phyloP scores from a whole-genome alignment of 1,140 invertebrate genomes.

The Ladona fulva region DNA sequence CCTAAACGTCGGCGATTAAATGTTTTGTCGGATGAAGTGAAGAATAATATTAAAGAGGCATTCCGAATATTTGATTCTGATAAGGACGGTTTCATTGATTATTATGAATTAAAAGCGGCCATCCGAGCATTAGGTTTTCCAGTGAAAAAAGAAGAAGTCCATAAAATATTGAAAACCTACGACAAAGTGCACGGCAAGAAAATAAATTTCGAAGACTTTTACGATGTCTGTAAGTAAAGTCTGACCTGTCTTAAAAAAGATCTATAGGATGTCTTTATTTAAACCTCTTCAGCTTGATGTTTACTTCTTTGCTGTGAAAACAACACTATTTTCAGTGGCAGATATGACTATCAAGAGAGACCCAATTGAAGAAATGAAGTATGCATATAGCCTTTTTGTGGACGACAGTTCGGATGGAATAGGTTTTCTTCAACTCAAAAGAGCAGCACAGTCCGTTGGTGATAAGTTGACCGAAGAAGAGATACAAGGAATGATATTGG shows the following conservation, averaged over 20 bases:
- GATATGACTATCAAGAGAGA: conserved; percentile 25
- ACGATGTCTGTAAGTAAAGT: conserved; percentile 21
- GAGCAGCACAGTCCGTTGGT: conserved; percentile 20
- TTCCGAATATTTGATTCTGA: conserved; percentile 27
- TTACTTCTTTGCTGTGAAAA: neutral
- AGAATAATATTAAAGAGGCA: conserved; percentile 21
- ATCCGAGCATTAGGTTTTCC: conserved; percentile 25
- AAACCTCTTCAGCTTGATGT: too few species aligned
- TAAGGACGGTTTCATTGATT: conserved; percentile 27
- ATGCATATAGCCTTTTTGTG: conserved; percentile 24
- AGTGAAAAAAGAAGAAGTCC: conserved; percentile 25
- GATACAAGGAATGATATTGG: conserved; percentile 27
- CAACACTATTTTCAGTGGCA: conserved; percentile 19
- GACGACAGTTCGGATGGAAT: conserved; percentile 20
- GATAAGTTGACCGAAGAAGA: conserved; percentile 25
- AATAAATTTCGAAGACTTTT: conserved; percentile 27
- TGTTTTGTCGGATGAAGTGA: conserved; percentile 16
- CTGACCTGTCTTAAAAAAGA: conserved; percentile 3
- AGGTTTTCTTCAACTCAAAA: conserved; percentile 22
- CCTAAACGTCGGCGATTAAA: neutral
- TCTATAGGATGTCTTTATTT: too few species aligned
- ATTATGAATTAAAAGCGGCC: conserved; percentile 26
- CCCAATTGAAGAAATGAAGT: conserved; percentile 24
- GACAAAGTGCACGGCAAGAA: conserved; percentile 24
- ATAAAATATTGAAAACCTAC: conserved; percentile 24